Conservation (phyloP, 2,888 invertebrate genomes). For the Yponomeuta plumbellus region DNA sequence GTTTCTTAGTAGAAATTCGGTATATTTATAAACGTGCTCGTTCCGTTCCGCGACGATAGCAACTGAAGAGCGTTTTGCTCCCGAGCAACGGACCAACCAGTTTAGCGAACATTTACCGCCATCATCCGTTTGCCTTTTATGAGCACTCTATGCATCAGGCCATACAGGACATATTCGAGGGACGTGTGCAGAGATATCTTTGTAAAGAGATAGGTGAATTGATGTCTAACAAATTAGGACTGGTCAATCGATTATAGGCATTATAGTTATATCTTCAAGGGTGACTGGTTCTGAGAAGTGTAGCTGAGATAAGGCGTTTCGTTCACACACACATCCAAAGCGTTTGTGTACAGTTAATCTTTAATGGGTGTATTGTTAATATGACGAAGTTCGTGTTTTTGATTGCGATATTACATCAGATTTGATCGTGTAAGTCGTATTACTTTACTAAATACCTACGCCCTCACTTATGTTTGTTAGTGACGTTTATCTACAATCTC, state of each 20-base stretch:
- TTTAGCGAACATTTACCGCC: background rate
- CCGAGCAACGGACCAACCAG: background rate
- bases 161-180: background rate
- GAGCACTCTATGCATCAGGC: background rate
- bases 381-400: no score
- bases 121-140: background rate
- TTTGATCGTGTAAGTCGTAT: no score
- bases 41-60: no score
- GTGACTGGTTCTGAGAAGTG: background rate
- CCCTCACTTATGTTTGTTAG: no score
- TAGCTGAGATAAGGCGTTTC: background rate
- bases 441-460: no score
- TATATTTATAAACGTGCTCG: no score
- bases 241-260: background rate
- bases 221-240: background rate
- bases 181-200: background rate
- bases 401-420: no score
- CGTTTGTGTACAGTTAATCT: background rate
- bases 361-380: no score
- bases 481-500: no score
- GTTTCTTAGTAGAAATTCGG: no score
- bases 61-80: no score
- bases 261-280: background rate
- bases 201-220: background rate
- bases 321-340: background rate